phyloP scores from a whole-genome alignment of 2,113 vertebrate species.

The Calonectris borealis region DNA sequence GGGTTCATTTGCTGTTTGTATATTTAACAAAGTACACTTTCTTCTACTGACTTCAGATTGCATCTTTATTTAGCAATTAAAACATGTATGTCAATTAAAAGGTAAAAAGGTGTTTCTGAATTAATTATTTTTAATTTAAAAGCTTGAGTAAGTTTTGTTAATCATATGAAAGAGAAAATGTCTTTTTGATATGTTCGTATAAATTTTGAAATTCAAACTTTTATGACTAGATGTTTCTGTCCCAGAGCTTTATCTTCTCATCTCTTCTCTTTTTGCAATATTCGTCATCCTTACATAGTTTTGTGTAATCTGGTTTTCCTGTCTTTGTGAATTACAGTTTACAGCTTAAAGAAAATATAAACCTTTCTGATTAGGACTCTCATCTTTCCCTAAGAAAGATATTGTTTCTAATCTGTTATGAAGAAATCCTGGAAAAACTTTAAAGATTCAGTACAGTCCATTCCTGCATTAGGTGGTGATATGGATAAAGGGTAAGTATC shows the following conservation, averaged over 20 bases:
- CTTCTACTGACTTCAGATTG: neutral
- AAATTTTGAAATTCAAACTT: neutral
- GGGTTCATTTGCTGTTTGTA: neutral
- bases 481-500: neutral
- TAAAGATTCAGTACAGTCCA: rapidly evolving
- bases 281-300: neutral
- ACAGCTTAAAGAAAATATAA: neutral
- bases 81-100: neutral
- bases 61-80: neutral
- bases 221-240: neutral
- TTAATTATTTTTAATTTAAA: neutral
- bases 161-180: neutral
- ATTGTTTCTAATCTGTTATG: neutral
- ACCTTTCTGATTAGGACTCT: neutral
- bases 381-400: neutral
- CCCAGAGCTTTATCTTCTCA: neutral
- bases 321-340: neutral
- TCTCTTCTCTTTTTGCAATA: neutral
- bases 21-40: neutral
- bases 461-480: neutral
- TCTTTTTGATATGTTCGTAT: neutral
- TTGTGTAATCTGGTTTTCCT: neutral
- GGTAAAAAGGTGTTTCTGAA: neutral
- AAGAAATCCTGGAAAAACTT: neutral
- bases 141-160: neutral